These are phyloP conservation scores for Chionodraco myersi DNA, from an alignment of 2,113 vertebrate species.

Conservation along the genomic window DNA sequence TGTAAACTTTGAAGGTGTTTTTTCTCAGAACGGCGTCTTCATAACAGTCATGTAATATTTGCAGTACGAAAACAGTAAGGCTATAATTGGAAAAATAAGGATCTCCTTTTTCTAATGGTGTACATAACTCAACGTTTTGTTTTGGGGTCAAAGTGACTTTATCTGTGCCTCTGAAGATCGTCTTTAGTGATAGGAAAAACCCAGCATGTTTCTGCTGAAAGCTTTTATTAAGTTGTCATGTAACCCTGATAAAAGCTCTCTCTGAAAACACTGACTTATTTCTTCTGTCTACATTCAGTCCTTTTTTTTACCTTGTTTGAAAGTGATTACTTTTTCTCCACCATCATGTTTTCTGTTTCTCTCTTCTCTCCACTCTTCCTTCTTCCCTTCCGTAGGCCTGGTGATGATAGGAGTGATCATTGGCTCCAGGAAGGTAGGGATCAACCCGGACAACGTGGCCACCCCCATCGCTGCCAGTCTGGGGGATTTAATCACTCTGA, in stretches of 20 bases:
- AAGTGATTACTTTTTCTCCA: background rate
- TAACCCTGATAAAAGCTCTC: slow-evolving; percentile 3
- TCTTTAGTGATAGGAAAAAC: no score
- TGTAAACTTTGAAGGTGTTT: no score
- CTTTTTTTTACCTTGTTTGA: background rate
- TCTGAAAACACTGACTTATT: background rate
- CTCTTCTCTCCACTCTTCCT: background rate
- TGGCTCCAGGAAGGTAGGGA: slow-evolving; percentile 90
- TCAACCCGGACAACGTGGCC: slow-evolving; percentile 98
- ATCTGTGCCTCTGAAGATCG: no score
- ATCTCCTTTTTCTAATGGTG: no score
- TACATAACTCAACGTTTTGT: no score
- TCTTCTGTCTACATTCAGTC: background rate
- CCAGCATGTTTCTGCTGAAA: background rate
- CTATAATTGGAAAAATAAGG: no score
- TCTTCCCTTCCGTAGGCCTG: slow-evolving; percentile 81
- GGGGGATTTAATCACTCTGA: slow-evolving; percentile 94
- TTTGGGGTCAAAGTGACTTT: no score
- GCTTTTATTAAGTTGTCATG: background rate
- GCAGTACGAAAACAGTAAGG: no score
- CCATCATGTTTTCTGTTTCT: background rate
- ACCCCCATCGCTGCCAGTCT: slow-evolving; percentile 98
- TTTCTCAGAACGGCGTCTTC: no score
- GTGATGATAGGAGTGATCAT: slow-evolving; percentile 94
- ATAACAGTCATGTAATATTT: no score